Conservation (phyloP, 2,888 invertebrate genomes). For the Rhagophthalmus giganteus region DNA sequence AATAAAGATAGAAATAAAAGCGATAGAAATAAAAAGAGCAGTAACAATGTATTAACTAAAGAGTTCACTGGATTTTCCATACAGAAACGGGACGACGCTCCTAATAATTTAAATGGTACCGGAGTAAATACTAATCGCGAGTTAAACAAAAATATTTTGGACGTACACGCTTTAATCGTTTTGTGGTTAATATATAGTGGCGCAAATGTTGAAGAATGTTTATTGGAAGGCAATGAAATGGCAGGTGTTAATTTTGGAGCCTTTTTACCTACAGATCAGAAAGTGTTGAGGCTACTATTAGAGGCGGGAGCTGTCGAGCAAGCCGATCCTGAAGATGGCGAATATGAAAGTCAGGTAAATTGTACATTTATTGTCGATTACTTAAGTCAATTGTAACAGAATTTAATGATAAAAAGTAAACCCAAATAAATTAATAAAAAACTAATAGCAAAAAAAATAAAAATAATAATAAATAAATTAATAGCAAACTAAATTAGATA, state of each 20-base stretch:
- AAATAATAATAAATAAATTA: too few species aligned
- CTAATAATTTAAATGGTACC: slow-evolving; percentile 25
- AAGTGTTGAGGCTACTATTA: slow-evolving; percentile 70
- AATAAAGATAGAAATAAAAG: slow-evolving; percentile 38
- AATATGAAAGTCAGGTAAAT: slow-evolving; percentile 54
- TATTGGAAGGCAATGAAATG: slow-evolving; percentile 55
- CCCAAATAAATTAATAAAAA: too few species aligned
- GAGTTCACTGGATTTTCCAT: slow-evolving; percentile 21
- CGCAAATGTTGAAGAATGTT: slow-evolving; percentile 63
- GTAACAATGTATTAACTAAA: slow-evolving; percentile 30
- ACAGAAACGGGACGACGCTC: slow-evolving; percentile 16
- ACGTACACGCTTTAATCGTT: slow-evolving; percentile 69
- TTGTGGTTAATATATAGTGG: slow-evolving; percentile 78
- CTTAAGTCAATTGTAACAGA: too few species aligned
- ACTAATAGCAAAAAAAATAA: too few species aligned
- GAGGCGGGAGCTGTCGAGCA: slow-evolving; percentile 71
- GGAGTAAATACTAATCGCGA: slow-evolving; percentile 8
- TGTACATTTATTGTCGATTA: too few species aligned
- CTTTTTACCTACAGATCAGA: slow-evolving; percentile 69
- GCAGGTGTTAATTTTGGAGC: slow-evolving; percentile 59
- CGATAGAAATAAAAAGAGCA: slow-evolving; percentile 11
- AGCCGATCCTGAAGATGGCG: slow-evolving; percentile 55
- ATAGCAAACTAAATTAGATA: too few species aligned
- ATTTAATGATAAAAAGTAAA: too few species aligned
- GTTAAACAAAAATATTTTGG: slow-evolving; percentile 48